Conservation (phyloP, 2,888 invertebrate genomes). For the Marasmarcha lunaedactyla region DNA sequence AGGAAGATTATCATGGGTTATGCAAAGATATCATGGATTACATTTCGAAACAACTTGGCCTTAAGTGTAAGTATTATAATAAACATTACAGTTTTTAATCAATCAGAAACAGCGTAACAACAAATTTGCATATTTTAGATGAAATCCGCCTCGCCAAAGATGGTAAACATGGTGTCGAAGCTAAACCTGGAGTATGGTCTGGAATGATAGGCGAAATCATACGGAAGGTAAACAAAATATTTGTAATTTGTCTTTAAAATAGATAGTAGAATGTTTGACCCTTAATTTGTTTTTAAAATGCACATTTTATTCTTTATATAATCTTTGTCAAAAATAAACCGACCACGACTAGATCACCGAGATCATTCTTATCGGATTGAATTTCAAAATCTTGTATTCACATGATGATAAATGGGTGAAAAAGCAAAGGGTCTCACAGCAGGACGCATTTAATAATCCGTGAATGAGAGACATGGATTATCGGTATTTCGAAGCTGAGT, state of each 20-base stretch:
- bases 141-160: constrained; percentile 88
- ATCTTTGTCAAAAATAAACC: too few relatives aligned
- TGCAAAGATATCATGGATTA: constrained; percentile 91
- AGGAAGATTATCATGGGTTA: constrained; percentile 89
- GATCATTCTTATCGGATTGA: neutral
- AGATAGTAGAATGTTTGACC: neutral
- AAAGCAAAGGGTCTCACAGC: constrained; percentile 10
- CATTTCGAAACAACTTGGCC: constrained; percentile 82
- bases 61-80: constrained; percentile 78
- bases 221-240: constrained; percentile 76
- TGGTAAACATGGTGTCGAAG: constrained; percentile 85
- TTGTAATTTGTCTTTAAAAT: neutral
- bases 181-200: constrained; percentile 85
- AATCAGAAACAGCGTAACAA: too few relatives aligned
- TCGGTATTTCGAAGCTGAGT: constrained; percentile 8
- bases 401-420: constrained; percentile 1
- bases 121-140: constrained; percentile 75
- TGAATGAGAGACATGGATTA: constrained; percentile 11
- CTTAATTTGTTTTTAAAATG: too few relatives aligned
- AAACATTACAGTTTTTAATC: neutral
- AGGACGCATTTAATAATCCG: constrained; percentile 8
- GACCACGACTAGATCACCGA: too few relatives aligned
- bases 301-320: too few relatives aligned
- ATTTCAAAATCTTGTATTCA: neutral
- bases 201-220: constrained; percentile 90